Evolutionary conservation across 2,797 vertebrate genomes (phyloP).

Genomic region (Esox lucius): DNA sequence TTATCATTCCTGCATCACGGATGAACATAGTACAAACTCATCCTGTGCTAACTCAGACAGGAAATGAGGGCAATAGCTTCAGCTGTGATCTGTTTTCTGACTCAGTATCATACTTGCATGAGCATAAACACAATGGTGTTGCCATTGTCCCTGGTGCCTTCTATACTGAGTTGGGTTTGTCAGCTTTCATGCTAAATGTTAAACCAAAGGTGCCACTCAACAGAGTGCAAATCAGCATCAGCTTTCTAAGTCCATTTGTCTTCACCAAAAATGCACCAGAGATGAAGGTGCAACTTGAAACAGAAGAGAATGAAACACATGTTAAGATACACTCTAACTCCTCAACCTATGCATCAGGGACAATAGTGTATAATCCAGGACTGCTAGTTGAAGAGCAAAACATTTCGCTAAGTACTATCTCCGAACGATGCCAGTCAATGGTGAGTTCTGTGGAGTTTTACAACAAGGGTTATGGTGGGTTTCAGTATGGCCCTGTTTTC

Average conservation of each 20-base stretch:
- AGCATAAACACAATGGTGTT: constrained; percentile 64
- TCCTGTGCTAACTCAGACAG: constrained; percentile 44
- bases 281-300: constrained; percentile 55
- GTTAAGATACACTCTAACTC: constrained; percentile 53
- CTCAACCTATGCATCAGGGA: constrained; percentile 62
- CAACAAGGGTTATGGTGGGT: constrained; percentile 75
- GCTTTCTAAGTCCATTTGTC: constrained; percentile 50
- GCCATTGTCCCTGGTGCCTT: constrained; percentile 71
- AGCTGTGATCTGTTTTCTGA: constrained; percentile 63
- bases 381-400: constrained; percentile 21
- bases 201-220: constrained; percentile 75
- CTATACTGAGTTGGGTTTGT: constrained; percentile 80
- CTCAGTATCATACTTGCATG: constrained; percentile 53
- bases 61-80: constrained; percentile 49
- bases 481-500: constrained; percentile 80
- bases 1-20: constrained; percentile 59
- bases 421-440: constrained; percentile 72
- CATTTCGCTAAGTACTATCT: constrained; percentile 73
- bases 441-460: constrained; percentile 75
- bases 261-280: constrained; percentile 41
- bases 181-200: constrained; percentile 66
- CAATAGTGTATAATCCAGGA: constrained; percentile 27
- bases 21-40: constrained; percentile 53
- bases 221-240: constrained; percentile 69
- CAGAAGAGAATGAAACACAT: constrained; percentile 16